phyloP scores from a whole-genome alignment of 1,140 invertebrate genomes.

The Drosophila melanica region DNA sequence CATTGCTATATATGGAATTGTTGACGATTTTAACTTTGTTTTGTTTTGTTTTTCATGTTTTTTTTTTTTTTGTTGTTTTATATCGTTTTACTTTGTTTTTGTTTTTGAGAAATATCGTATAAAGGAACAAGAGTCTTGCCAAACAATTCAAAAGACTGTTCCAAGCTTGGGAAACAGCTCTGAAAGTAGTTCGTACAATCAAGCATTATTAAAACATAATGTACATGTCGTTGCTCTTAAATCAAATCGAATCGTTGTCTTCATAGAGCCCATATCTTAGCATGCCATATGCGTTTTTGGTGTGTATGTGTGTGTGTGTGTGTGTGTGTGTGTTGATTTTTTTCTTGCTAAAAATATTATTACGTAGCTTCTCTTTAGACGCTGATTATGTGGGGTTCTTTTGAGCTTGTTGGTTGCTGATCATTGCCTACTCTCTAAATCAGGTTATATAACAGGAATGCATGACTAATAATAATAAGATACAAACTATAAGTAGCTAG shows the following conservation, averaged over 20 bases:
- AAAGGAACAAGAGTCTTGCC: conserved; percentile 78
- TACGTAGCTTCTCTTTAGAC: conserved; percentile 67
- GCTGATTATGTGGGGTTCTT: conserved; percentile 54
- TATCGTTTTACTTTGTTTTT: conserved; percentile 26
- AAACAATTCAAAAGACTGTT: conserved; percentile 52
- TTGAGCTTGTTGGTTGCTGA: conserved; percentile 67
- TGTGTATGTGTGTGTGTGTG: conserved; percentile 25
- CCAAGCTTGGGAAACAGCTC: conserved; percentile 34
- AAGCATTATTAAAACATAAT: conserved; percentile 82
- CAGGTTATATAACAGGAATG: conserved; percentile 75
- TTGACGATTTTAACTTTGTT: conserved; percentile 50
- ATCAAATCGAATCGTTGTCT: conserved; percentile 44
- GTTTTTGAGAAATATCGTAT: conserved; percentile 71
- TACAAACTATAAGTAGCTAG: conserved; percentile 69
- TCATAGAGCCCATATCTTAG: conserved; percentile 47
- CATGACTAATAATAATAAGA: conserved; percentile 73
- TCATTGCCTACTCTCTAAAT: conserved; percentile 56
- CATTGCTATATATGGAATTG: conserved; percentile 63
- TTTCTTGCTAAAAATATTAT: conserved; percentile 63
- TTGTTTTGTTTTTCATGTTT: conserved; percentile 13
- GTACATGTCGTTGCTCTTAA: conserved; percentile 65
- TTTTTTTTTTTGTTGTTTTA: conserved; percentile 11
- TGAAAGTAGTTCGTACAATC: conserved; percentile 58
- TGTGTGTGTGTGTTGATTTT: conserved; percentile 37
- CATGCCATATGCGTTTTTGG: conserved; percentile 49